phyloP scores from a whole-genome alignment of 2,113 vertebrate species.

The Nerophis ophidion region DNA sequence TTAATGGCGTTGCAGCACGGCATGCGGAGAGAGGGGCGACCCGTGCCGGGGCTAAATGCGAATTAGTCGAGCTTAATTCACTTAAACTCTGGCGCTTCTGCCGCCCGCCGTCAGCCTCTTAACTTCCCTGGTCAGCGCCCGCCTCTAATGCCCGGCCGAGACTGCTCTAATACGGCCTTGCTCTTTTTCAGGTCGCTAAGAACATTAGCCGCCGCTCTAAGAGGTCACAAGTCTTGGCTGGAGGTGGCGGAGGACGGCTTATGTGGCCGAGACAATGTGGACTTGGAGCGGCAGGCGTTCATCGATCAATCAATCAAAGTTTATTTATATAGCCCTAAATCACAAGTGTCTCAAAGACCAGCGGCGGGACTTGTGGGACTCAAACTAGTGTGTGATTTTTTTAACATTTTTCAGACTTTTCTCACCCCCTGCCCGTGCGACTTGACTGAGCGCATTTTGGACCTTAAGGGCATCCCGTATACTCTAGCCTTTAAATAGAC shows the following conservation, averaged over 20 bases:
- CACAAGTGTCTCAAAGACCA: no score
- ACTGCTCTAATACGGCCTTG: conserved; percentile 31
- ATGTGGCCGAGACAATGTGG: background rate
- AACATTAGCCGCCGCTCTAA: conserved; percentile 46
- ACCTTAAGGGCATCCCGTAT: no score
- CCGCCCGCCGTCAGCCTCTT: conserved; percentile 37
- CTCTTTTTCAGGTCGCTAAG: conserved; percentile 47
- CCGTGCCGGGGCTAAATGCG: conserved; percentile 38
- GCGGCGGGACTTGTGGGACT: no score
- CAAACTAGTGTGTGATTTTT: no score
- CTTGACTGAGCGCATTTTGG: no score
- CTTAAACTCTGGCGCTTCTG: conserved; percentile 40
- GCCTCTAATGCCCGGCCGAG: conserved; percentile 40
- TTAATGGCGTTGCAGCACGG: conserved; percentile 54
- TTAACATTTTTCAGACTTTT: no score
- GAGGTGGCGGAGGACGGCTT: conserved; percentile 18
- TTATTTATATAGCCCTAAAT: no score
- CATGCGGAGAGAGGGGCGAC: conserved; percentile 35
- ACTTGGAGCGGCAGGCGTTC: conserved; percentile 2
- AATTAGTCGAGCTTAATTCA: conserved; percentile 61
- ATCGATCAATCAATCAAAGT: no score
- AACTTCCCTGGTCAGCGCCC: conserved; percentile 32
- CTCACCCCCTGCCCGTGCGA: no score
- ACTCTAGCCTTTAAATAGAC: no score
- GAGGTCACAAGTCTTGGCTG: conserved; percentile 40